These are phyloP conservation scores for Cryptomyrus ogoouensis DNA, from an alignment of 2,113 vertebrate species.

Conservation along the genomic window DNA sequence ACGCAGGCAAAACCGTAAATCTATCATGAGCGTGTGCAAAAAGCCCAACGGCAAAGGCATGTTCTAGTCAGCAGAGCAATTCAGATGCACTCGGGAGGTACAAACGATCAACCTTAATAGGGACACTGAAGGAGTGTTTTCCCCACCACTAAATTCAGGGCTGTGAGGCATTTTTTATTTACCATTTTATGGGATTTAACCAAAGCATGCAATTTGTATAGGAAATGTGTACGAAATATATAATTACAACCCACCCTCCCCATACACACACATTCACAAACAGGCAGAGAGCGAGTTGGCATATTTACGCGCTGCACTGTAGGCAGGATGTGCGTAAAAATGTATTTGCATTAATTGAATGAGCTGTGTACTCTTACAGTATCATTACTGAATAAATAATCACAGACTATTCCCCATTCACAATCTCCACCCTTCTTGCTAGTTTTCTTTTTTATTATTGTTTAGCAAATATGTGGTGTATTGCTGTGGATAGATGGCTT, in stretches of 20 bases:
- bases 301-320: not conserved
- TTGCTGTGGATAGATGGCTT: not conserved
- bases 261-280: not conserved
- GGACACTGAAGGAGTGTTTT: not conserved
- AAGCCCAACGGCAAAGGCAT: not conserved
- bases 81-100: not conserved
- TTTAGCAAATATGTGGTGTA: not conserved
- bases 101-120: not conserved
- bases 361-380: not conserved
- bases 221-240: not conserved
- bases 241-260: not conserved
- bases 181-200: not conserved
- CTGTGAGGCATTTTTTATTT: not conserved
- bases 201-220: not conserved
- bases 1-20: not conserved
- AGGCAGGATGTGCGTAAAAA: not conserved
- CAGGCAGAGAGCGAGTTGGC: not conserved
- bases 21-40: not conserved
- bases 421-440: not conserved
- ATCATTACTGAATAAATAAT: not conserved
- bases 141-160: not conserved
- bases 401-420: not conserved
- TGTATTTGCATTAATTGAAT: not conserved
- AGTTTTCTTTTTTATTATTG: not conserved
- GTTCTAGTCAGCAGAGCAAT: not conserved